These are phyloP conservation scores for Ceraclea dissimilis DNA, from an alignment of 2,888 invertebrate species.

Conservation along the genomic window DNA sequence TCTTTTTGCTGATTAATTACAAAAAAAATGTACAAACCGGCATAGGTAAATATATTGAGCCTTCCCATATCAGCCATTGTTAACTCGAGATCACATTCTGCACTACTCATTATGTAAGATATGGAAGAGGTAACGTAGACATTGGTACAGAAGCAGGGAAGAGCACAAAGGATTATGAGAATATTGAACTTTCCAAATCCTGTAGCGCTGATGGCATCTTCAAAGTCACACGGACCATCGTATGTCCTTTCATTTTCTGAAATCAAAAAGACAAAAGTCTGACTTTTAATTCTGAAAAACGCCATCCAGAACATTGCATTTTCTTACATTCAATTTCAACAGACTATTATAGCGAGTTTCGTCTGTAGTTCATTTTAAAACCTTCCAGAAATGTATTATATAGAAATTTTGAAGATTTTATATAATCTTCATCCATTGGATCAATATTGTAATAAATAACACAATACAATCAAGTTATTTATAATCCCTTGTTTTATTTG, in stretches of 20 bases:
- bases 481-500: no score
- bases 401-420: no score
- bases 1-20: no score
- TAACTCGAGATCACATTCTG: constrained; percentile 47
- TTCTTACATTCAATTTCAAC: no score
- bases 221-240: constrained; percentile 50
- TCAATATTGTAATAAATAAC: no score
- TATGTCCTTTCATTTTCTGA: constrained; percentile 5
- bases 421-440: no score
- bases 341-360: no score
- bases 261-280: neutral
- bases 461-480: no score
- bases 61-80: constrained; percentile 47
- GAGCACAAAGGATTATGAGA: constrained; percentile 41
- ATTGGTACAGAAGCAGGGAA: constrained; percentile 45
- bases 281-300: neutral
- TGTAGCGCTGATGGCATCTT: constrained; percentile 59
- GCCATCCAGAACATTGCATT: neutral
- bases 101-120: constrained; percentile 49
- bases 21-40: no score
- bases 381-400: no score
- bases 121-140: constrained; percentile 48
- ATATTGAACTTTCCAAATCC: constrained; percentile 49
- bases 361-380: no score
- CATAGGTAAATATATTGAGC: constrained; percentile 49